Base-by-base conservation (phyloP, 2,888 invertebrate species). In the Leptopilina drosophilae region DNA sequence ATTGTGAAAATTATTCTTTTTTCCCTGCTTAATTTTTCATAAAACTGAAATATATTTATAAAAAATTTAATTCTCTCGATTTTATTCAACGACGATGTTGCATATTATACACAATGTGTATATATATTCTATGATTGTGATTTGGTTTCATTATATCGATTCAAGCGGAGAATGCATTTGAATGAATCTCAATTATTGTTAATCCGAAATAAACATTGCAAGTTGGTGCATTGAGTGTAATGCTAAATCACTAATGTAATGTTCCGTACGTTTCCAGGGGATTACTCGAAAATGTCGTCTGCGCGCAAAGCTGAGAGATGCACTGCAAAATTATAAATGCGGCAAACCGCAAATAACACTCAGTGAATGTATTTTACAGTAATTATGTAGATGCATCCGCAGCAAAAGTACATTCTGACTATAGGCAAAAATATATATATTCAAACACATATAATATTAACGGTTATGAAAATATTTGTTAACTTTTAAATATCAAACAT, bases 161-260 rank as follows among this genome's bases (percentile, higher is more conserved):
- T 73, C 11, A 14, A 9, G 7, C 15, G 5, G n/a, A 40, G 11
- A 5, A n/a, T 49, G 49, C 40, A 73, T 73, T 73, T 73, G 56
- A 73, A 73, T 73, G 56, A 73, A 73, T 73, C 56, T 73, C 56
- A 73, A 59, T 73, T 73, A 73, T 73, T 73, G 73, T 59, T 73
- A 73, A 73, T 73, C 73, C 56, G 73, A 59, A 73, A 73, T 59
- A 73, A 73, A 73, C 73, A 73, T 59, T 73, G 56, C 56, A 73
- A 73, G 56, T 73, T 73, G 56, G 9, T 73, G 73, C 73, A 73
- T 56, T 40, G 73, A 73, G 53, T 73, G 73, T 56, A 73, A 73
- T 59, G 56, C 40, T 73, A 59, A 33, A 73, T 73, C 73, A 73
- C 40, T 59, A 73, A 73, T 73, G 73, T 56, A 73, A 73, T 73